Evolutionary conservation across 2,888 invertebrate species (phyloP).

Genomic region (Digitonthophagus gazella): DNA sequence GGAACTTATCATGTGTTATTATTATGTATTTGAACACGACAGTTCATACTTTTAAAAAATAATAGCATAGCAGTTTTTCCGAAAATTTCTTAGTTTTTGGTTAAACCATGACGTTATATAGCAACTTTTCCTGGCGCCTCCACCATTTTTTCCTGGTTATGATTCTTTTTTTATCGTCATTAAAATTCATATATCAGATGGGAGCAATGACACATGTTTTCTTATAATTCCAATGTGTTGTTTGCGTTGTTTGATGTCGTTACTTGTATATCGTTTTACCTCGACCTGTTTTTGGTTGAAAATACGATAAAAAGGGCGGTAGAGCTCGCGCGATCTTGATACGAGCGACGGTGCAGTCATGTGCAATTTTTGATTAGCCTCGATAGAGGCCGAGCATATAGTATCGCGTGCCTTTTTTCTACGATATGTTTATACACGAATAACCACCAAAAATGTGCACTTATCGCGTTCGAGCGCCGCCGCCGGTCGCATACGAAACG

Average conservation of each 20-base stretch:
- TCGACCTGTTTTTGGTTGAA: neutral
- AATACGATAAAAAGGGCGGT: slow-evolving; percentile 28
- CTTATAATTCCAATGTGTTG: neutral
- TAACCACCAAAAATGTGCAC: slow-evolving; percentile 2
- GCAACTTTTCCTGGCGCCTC: too few relatives aligned
- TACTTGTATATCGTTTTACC: neutral
- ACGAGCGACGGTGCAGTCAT: slow-evolving; percentile 42
- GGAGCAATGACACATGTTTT: too few relatives aligned
- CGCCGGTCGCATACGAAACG: too few relatives aligned
- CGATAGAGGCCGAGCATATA: slow-evolving; percentile 37
- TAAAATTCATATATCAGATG: too few relatives aligned
- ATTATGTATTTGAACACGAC: too few relatives aligned
- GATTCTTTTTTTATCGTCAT: too few relatives aligned
- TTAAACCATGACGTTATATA: too few relatives aligned
- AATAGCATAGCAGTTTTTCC: too few relatives aligned
- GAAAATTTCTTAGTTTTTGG: too few relatives aligned
- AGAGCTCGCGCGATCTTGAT: slow-evolving; percentile 30
- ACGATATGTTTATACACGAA: slow-evolving; percentile 13
- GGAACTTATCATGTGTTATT: too few relatives aligned
- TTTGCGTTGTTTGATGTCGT: neutral
- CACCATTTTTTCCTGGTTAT: too few relatives aligned
- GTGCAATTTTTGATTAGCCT: slow-evolving; percentile 47
- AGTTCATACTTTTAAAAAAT: too few relatives aligned
- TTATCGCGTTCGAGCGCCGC: neutral
- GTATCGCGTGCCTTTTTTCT: slow-evolving; percentile 14